Evolutionary conservation across 2,113 vertebrate species (phyloP).

Genomic region (Damaliscus lunatus): DNA sequence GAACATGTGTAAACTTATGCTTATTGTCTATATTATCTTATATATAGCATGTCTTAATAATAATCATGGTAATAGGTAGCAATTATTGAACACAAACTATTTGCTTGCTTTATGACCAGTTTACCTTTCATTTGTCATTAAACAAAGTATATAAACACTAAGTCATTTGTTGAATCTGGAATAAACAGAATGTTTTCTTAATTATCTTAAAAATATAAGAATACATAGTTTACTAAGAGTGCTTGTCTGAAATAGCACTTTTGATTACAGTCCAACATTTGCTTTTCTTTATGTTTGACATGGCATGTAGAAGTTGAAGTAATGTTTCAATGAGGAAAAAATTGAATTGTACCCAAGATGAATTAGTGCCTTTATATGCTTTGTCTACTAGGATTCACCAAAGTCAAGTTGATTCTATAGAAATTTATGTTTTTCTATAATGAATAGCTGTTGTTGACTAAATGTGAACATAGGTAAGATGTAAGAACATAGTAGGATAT

Average conservation of each 20-base stretch:
- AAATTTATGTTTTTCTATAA: neutral
- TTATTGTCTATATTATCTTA: neutral
- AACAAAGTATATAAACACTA: neutral
- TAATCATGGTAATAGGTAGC: neutral
- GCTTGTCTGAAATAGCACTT: neutral
- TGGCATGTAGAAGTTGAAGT: neutral
- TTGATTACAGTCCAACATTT: neutral
- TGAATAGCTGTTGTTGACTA: neutral
- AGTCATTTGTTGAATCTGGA: neutral
- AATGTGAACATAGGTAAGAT: neutral
- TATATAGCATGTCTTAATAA: neutral
- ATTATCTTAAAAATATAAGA: neutral
- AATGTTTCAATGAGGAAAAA: neutral
- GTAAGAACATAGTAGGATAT: neutral
- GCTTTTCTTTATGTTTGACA: neutral
- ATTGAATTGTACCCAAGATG: neutral
- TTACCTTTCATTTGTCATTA: neutral
- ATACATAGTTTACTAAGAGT: neutral
- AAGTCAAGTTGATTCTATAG: neutral
- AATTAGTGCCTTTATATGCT: neutral
- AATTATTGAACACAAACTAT: neutral
- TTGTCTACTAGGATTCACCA: neutral
- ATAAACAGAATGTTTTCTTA: neutral
- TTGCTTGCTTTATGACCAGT: neutral
- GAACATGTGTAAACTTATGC: neutral